Evolutionary conservation across 2,797 vertebrate genomes (phyloP).

Genomic region (Myripristis murdjan): DNA sequence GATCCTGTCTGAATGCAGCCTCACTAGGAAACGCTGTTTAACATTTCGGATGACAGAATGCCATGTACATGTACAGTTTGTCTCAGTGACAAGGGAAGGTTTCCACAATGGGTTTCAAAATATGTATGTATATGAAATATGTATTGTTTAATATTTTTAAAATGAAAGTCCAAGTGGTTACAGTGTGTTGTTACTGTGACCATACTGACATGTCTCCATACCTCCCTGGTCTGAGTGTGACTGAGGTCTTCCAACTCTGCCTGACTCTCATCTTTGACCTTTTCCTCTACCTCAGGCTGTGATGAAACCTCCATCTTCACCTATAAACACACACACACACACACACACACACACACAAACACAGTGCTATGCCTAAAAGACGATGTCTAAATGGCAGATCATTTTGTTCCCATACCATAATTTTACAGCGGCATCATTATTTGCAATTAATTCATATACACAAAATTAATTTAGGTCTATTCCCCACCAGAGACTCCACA

Average conservation of each 20-base stretch:
- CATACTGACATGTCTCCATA: background rate
- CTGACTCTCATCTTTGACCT: constrained; percentile 31
- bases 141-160: background rate
- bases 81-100: too few species aligned
- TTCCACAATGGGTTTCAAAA: background rate
- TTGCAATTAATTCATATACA: too few species aligned
- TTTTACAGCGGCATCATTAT: too few species aligned
- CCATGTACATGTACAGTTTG: too few species aligned
- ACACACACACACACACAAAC: background rate
- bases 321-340: constrained; percentile 37
- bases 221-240: constrained; percentile 4
- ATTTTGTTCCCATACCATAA: too few species aligned
- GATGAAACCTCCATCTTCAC: constrained; percentile 15
- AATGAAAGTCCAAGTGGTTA: background rate
- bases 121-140: too few species aligned
- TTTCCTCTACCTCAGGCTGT: constrained; percentile 20
- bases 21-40: too few species aligned
- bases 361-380: background rate
- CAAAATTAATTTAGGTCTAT: too few species aligned
- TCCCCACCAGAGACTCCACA: constrained; percentile 61
- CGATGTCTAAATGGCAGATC: too few species aligned
- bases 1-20: too few species aligned
- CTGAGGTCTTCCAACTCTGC: constrained; percentile 36
- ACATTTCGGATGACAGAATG: too few species aligned
- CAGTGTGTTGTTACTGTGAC: background rate